Conservation (phyloP, 2,113 vertebrate species). For the Oreochromis aureus region DNA sequence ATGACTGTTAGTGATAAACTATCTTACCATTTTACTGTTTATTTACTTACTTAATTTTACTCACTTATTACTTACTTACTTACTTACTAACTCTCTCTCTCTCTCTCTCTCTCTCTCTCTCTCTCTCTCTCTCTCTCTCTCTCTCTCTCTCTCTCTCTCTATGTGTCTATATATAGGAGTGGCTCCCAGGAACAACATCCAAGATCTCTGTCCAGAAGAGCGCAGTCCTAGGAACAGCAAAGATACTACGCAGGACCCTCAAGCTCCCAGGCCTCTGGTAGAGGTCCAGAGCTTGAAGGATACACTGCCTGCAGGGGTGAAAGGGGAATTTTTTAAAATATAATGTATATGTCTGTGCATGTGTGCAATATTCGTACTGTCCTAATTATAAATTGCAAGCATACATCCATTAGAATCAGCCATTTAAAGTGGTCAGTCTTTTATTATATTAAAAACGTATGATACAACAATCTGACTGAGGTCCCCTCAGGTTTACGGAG, state of each 20-base stretch:
- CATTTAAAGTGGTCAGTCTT: not conserved
- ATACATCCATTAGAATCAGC: not conserved
- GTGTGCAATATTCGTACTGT: not conserved
- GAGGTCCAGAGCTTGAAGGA: too few species aligned
- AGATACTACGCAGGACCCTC: not conserved
- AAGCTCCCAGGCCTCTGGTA: not conserved
- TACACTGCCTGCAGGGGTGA: too few species aligned
- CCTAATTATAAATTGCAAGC: not conserved
- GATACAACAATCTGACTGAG: not conserved
- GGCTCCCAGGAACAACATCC: not conserved
- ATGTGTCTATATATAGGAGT: not conserved
- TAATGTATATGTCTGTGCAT: fast-evolving
- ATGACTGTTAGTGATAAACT: not conserved
- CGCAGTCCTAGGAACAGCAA: not conserved
- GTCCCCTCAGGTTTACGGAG: not conserved
- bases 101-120: not conserved
- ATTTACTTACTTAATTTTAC: not conserved
- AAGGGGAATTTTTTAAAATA: fast-evolving
- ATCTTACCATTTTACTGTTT: not conserved
- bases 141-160: not conserved
- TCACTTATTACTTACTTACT: not conserved
- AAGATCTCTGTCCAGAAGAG: fast-evolving
- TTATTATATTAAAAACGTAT: not conserved
- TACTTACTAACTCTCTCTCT: not conserved
- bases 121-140: not conserved